Evolutionary conservation across 1,140 invertebrate genomes (phyloP).

Genomic region (Brevipalpus yothersi): DNA sequence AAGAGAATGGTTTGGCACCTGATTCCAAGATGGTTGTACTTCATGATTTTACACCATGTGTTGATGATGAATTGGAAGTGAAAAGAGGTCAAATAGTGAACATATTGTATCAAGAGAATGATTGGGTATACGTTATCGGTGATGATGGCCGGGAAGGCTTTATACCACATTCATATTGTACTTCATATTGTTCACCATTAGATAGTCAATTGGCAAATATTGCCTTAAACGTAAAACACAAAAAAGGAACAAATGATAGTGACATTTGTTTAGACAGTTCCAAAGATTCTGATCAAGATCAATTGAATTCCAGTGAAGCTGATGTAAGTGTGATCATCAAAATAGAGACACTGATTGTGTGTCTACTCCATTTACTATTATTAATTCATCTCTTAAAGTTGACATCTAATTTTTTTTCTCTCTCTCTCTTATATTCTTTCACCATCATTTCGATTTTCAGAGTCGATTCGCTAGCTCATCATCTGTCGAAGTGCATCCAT

Average conservation of each 20-base stretch:
- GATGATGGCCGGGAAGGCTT: conserved; percentile 66
- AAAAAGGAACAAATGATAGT: conserved; percentile 45
- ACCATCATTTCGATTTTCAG: too few species aligned
- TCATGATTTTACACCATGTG: conserved; percentile 78
- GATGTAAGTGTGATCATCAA: background rate
- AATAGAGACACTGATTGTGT: too few species aligned
- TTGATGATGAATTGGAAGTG: conserved; percentile 74
- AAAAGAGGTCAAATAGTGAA: conserved; percentile 54
- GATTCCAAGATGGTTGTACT: conserved; percentile 85
- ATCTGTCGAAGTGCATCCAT: conserved; percentile 43
- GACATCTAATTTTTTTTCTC: too few species aligned
- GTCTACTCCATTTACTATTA: too few species aligned
- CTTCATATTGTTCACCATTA: conserved; percentile 44
- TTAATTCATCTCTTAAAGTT: too few species aligned
- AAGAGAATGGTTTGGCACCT: conserved; percentile 49
- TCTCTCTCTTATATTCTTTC: too few species aligned
- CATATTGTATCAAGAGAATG: conserved; percentile 75
- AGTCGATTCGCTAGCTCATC: too few species aligned
- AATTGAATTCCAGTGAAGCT: background rate
- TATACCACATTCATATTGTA: conserved; percentile 64
- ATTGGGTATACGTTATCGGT: conserved; percentile 84
- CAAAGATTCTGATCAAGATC: background rate
- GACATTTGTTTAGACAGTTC: conserved; percentile 12
- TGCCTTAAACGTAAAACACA: conserved; percentile 38
- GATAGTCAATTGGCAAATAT: conserved; percentile 47